phyloP scores from a whole-genome alignment of 2,113 vertebrate species.

The Montifringilla adamsi region DNA sequence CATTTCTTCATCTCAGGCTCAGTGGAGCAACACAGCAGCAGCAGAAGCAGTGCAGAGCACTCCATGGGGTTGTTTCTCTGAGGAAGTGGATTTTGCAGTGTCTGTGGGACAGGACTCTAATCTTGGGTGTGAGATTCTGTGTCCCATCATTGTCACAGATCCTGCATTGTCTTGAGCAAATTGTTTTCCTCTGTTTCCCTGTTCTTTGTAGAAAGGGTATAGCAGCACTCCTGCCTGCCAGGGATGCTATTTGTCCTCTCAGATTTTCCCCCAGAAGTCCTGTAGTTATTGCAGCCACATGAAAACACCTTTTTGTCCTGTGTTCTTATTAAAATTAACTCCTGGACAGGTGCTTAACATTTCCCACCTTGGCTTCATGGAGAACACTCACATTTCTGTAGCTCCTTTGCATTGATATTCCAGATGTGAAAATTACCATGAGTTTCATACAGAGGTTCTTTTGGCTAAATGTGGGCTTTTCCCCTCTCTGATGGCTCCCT shows the following conservation, averaged over 20 bases:
- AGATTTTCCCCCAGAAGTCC: background rate
- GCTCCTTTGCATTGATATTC: background rate
- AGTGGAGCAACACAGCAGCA: background rate
- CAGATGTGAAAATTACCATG: background rate
- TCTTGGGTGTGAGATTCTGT: background rate
- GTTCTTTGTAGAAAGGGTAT: background rate
- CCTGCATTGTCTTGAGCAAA: background rate
- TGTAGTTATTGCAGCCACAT: background rate
- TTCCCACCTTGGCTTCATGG: background rate
- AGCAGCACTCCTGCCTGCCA: background rate
- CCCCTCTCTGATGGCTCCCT: background rate
- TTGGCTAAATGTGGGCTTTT: background rate
- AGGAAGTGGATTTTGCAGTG: background rate
- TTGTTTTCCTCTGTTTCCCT: background rate
- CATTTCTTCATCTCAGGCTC: background rate
- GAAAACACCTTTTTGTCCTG: background rate
- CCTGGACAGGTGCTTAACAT: background rate
- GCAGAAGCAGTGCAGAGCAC: background rate
- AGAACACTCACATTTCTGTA: background rate
- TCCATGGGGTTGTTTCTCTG: background rate
- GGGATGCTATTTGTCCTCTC: background rate
- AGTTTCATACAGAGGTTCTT: background rate
- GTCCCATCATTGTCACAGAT: background rate
- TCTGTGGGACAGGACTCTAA: background rate
- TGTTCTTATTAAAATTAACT: background rate